Evolutionary conservation across 2,797 vertebrate genomes (phyloP), one percentile per base, ranked within the genome.

Genomic region (Epinephelus malabaricus): DNA sequence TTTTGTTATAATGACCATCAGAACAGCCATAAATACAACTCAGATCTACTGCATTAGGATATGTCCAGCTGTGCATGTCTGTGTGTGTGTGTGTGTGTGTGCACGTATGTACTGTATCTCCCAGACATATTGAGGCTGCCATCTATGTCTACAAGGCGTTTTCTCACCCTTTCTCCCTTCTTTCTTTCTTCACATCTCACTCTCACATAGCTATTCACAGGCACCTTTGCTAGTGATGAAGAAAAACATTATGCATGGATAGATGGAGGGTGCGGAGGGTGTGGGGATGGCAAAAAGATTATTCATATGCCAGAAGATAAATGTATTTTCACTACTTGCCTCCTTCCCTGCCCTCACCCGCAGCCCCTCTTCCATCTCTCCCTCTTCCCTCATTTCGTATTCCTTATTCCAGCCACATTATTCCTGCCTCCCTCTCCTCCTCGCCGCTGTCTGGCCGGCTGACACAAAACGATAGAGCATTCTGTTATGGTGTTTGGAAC

Each of bases 401-500:
- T 88, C 83, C 81, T 85, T 34, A 12, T 81, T 89, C 86, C 86
- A 85, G 82, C 71, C 76, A 65, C 85, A 82, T 86, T 88, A 86
- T 88, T 78, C 78, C 85, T 43, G 40, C 80, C 84, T 85, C 34
- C 60, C 78, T 82, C 86, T 79, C 67, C 83, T 71, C 68, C 77
- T 73, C 19, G 72, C 73, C 40, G 2, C 78, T 86, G 89, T 92
- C 90, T 91, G 85, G 73, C 86, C 19, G 51, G 65, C 85, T 92
- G 90, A 93, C 88, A 82, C 45, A 17, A 65, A 88, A 85, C 81
- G 81, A 90, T 82, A 85, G 88, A 84, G 81, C 69, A 72, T 89
- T 86, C 88, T 90, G 88, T 90, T 86, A 81, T 43, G 56, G 68
- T 78, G 86, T 84, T 90, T 87, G 87, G 87, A 89, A 84, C 83